Percentiles rank a stretch among this genome's conserved stretches.
These are phyloP conservation scores for Falco concolor DNA, from an alignment of 2,797 vertebrate species.

Conservation along the genomic window DNA sequence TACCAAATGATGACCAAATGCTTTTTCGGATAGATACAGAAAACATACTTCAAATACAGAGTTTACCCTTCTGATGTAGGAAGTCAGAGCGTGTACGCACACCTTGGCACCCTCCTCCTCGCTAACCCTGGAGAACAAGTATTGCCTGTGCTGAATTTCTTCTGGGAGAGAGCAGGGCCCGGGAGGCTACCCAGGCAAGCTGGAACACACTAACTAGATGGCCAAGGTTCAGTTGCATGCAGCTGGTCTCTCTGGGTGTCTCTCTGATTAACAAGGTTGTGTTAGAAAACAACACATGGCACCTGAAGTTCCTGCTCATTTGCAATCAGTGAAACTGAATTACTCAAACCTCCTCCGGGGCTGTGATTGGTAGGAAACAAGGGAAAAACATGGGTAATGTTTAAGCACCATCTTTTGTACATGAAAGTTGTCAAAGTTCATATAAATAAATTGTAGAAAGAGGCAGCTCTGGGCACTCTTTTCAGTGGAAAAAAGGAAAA, in stretches of 20 bases:
- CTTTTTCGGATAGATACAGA: neutral
- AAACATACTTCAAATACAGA: neutral
- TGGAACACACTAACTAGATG: neutral
- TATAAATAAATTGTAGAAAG: conserved; percentile 18
- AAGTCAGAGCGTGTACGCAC: neutral
- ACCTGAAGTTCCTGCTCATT: conserved; percentile 4
- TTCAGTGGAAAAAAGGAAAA: neutral
- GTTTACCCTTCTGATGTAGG: neutral
- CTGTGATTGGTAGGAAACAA: neutral
- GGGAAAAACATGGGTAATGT: neutral
- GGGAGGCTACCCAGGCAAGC: neutral
- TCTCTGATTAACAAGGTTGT: conserved; percentile 32
- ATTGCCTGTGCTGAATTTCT: neutral
- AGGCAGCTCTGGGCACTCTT: neutral
- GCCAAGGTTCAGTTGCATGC: neutral
- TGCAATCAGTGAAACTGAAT: conserved; percentile 34
- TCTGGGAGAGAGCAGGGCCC: neutral
- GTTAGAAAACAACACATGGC: conserved; percentile 9
- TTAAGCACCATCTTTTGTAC: conserved; percentile 1
- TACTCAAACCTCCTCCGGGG: neutral
- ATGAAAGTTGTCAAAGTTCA: conserved; percentile 16
- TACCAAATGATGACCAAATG: neutral
- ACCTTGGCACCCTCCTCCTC: neutral
- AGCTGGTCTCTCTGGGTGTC: conserved; percentile 16
- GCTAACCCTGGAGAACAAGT: neutral